phyloP scores from a whole-genome alignment of 2,113 vertebrate species.

The Heterotilapia buettikoferi region DNA sequence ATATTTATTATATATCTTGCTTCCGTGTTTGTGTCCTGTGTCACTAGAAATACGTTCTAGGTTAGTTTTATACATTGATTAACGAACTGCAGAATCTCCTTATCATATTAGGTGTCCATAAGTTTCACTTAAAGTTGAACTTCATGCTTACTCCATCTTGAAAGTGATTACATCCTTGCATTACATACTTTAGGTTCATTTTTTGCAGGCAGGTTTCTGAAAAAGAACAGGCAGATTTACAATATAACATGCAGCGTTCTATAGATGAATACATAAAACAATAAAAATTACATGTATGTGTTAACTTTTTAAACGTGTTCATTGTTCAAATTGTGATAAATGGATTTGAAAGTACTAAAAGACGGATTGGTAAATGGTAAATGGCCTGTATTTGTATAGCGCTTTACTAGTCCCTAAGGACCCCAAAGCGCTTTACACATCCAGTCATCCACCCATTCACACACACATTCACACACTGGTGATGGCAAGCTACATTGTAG shows the following conservation, averaged over 20 bases:
- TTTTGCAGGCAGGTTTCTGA: neutral
- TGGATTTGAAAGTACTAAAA: neutral
- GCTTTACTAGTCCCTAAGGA: no score
- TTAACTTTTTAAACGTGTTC: neutral
- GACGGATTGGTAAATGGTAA: neutral
- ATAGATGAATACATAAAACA: neutral
- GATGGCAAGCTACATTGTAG: no score
- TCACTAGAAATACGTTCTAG: neutral
- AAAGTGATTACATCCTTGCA: neutral
- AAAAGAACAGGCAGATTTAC: neutral
- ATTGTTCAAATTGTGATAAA: neutral
- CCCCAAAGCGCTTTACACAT: no score
- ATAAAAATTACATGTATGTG: rapidly evolving
- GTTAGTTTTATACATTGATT: rapidly evolving
- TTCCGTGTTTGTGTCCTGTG: neutral
- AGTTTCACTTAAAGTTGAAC: rapidly evolving
- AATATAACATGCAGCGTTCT: neutral
- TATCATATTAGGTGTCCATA: neutral
- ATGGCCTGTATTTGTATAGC: no score
- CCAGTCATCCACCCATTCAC: no score
- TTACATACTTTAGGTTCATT: neutral
- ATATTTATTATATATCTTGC: neutral
- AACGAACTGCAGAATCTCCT: neutral
- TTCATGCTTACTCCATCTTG: rapidly evolving
- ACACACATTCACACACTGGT: no score